Evolutionary conservation across 2,797 vertebrate species (phyloP), one percentile per base, ranked within the genome.

Genomic region (Ispidina lecontei): DNA sequence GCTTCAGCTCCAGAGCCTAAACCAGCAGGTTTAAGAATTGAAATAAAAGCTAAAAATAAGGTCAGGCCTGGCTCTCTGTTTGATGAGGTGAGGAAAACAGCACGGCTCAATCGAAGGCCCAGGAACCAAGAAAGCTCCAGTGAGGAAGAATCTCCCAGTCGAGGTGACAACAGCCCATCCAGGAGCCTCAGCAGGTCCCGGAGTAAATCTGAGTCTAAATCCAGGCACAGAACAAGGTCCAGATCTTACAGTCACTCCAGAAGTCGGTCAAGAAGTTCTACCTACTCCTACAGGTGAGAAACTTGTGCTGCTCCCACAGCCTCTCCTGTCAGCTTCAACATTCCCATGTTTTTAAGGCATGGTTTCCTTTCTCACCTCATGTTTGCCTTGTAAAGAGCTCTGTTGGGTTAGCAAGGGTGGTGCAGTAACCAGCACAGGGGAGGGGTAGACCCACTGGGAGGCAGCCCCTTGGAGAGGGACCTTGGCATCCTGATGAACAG

Each of bases 71-170:
- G 99, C 9, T 99, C 99, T 22, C 98, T 99, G 59, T 99, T 99
- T 21, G 99, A 99, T 8, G 99, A 99, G 94, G 99, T 99, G 7
- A 98, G 99, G 7, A 99, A 99, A 97, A 99, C 99, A 0, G 99
- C 98, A 0, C 97, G 99, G 21, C 97, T 99, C 55, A 99, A 99
- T 96, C 98, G 98, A 74, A 98, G 99, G 91, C 99, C 99, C 1
- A 98, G 99, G 87, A 99, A 99, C 96, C 98, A 98, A 60, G 99
- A 99, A 88, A 99, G 98, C 69, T 99, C 99, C 26, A 99, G 99
- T 20, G 99, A 99, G 83, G 99, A 99, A 28, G 97, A 97, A 5
- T 98, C 98, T 4, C 98, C 98, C 0, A 97, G 98, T 8, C 97
- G 89, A 51, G 98, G 97, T 59, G 97, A 97, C 49, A 98, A 97